Conservation (phyloP, 92 coral and sea anemone genomes). For the Siderastrea radians region DNA sequence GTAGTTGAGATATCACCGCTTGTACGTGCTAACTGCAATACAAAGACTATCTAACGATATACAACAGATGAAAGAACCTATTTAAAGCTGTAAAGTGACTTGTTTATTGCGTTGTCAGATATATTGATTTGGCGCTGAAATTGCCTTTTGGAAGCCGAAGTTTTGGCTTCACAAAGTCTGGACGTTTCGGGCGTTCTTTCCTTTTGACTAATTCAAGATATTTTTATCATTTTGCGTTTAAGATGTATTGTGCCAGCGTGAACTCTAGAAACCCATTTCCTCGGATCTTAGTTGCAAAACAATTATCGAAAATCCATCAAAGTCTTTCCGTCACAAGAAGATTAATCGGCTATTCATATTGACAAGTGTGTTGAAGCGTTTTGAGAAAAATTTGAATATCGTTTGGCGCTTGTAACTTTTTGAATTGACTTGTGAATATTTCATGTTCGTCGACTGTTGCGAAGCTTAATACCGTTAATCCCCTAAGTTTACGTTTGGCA, state of each 20-base stretch:
- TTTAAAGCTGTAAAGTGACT: constrained; percentile 16
- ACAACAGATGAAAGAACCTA: constrained; percentile 12
- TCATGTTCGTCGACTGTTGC: background rate
- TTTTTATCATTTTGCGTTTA: constrained; percentile 7
- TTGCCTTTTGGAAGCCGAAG: constrained; percentile 19
- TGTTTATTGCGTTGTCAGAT: constrained; percentile 19
- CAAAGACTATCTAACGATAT: background rate
- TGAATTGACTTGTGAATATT: constrained; percentile 20
- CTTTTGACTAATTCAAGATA: constrained; percentile 8
- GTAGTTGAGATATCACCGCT: background rate
- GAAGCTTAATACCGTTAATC: constrained; percentile 13
- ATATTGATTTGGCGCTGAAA: constrained; percentile 21
- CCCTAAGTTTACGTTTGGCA: constrained; percentile 14
- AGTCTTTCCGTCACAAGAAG: constrained; percentile 32
- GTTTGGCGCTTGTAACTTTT: constrained; percentile 9
- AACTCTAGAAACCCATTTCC: constrained; percentile 23
- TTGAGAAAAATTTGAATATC: constrained; percentile 12
- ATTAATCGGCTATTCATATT: constrained; percentile 20
- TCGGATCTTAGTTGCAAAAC: background rate
- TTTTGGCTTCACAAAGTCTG: constrained; percentile 5
- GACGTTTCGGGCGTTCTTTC: background rate
- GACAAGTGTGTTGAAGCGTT: constrained; percentile 26
- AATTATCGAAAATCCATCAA: constrained; percentile 32
- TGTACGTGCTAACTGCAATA: background rate
- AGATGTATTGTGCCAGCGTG: constrained; percentile 13